These are phyloP conservation scores for Heterotilapia buettikoferi DNA, from an alignment of 2,113 vertebrate genomes.

Conservation along the genomic window DNA sequence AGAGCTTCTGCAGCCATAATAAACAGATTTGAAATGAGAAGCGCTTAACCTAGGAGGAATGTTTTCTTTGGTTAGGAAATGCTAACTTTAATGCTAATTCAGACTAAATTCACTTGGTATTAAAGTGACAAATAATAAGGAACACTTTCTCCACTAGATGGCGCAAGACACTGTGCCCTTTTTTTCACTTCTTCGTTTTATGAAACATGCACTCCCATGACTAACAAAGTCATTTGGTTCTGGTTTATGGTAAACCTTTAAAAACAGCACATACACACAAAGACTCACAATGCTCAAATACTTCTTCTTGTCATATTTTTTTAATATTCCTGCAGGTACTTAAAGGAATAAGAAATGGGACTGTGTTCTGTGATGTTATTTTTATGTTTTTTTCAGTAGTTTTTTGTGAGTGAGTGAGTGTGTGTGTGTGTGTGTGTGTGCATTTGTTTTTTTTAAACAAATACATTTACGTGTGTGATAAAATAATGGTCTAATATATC, in stretches of 20 bases:
- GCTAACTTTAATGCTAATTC: not conserved
- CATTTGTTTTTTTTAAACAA: not conserved
- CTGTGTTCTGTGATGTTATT: not conserved
- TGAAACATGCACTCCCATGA: not conserved
- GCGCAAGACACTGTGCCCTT: not conserved
- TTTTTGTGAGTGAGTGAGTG: not conserved
- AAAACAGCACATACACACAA: not conserved
- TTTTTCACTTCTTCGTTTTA: not conserved
- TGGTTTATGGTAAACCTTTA: not conserved
- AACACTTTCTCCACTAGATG: slow-evolving; percentile 21
- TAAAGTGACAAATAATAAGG: not conserved
- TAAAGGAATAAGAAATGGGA: not conserved
- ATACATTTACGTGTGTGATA: not conserved
- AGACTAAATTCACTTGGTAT: not conserved
- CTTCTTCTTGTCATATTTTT: not conserved
- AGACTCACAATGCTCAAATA: not conserved
- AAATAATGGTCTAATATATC: not conserved
- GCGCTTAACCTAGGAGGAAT: not conserved
- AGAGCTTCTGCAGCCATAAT: not conserved
- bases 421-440: not conserved
- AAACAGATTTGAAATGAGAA: not conserved
- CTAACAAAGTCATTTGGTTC: not conserved
- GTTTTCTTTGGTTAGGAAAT: not conserved
- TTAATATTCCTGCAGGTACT: not conserved
- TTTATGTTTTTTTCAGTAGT: not conserved